phyloP scores from a whole-genome alignment of 1,140 invertebrate species.

The Dendrolimus kikuchii region DNA sequence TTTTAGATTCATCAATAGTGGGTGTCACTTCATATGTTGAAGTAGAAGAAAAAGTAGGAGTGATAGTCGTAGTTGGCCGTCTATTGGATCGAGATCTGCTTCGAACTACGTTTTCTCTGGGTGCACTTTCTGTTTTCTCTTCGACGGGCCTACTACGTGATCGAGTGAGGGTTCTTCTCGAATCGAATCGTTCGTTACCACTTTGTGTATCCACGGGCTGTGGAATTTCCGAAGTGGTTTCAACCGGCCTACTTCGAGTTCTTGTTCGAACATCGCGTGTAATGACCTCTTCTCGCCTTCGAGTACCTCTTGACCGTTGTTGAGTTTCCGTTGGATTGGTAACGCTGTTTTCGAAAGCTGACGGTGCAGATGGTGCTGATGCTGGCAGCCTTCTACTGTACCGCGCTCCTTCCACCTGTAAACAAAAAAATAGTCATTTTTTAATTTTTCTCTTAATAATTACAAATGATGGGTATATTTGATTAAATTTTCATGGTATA shows the following conservation, averaged over 20 bases:
- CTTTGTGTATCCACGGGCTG: conserved; percentile 6
- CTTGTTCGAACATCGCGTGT: conserved; percentile 26
- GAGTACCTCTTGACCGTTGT: conserved; percentile 35
- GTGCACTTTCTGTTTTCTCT: conserved; percentile 30
- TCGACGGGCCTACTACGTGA: conserved; percentile 32
- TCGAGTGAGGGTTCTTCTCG: conserved; percentile 44
- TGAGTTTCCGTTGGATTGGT: conserved; percentile 29
- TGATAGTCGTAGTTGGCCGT: conserved; percentile 19
- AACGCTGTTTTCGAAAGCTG: conserved; percentile 24
- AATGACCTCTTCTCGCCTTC: conserved; percentile 37
- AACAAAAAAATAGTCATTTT: conserved; percentile 9
- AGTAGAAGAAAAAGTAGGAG: conserved; percentile 18
- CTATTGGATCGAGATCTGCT: conserved; percentile 30
- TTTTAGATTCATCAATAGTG: conserved; percentile 28
- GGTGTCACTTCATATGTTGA: conserved; percentile 8
- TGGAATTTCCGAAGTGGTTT: conserved; percentile 23
- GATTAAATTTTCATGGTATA: too few species aligned
- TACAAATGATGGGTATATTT: not conserved
- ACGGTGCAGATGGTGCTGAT: conserved; percentile 28
- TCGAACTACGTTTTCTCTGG: conserved; percentile 27
- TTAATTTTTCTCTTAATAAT: not conserved
- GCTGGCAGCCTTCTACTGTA: conserved; percentile 33
- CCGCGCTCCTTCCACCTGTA: conserved; percentile 49
- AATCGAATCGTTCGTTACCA: conserved; percentile 49
- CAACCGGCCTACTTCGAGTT: conserved; percentile 32